Conservation (phyloP, 2,113 vertebrate genomes). For the Onychostoma macrolepis region DNA sequence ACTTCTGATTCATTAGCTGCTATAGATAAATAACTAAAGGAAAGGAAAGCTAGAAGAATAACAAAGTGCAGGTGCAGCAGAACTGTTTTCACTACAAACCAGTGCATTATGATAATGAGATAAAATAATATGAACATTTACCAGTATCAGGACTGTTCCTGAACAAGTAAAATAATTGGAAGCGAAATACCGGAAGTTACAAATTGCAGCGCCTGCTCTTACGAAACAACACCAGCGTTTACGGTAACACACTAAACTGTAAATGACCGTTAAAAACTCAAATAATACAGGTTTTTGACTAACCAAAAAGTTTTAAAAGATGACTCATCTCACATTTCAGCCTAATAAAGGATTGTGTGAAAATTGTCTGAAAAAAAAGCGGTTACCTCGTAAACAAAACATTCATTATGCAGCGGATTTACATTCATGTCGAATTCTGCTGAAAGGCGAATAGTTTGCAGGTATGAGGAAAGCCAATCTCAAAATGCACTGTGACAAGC, state of each 20-base stretch:
- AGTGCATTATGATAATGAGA: neutral
- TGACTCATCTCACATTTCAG: neutral
- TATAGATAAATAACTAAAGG: neutral
- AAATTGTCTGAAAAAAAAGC: too few species aligned
- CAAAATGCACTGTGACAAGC: neutral
- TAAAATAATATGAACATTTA: too few species aligned
- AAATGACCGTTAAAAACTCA: neutral
- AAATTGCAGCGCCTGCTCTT: too few species aligned
- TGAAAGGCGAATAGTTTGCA: neutral
- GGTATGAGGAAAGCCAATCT: neutral
- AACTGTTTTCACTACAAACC: neutral
- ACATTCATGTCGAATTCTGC: neutral
- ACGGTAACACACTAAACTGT: neutral
- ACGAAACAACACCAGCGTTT: neutral
- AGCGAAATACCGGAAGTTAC: too few species aligned
- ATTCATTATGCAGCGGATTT: too few species aligned
- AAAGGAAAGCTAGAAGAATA: too few species aligned
- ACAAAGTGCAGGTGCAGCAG: neutral
- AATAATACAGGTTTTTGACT: too few species aligned
- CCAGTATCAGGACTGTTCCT: too few species aligned
- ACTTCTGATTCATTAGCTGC: too few species aligned
- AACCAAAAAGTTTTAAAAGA: neutral
- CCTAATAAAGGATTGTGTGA: neutral
- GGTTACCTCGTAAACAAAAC: neutral
- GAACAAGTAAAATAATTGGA: too few species aligned